Evolutionary conservation across 2,113 vertebrate species (phyloP).

Genomic region (Pseudois nayaur): DNA sequence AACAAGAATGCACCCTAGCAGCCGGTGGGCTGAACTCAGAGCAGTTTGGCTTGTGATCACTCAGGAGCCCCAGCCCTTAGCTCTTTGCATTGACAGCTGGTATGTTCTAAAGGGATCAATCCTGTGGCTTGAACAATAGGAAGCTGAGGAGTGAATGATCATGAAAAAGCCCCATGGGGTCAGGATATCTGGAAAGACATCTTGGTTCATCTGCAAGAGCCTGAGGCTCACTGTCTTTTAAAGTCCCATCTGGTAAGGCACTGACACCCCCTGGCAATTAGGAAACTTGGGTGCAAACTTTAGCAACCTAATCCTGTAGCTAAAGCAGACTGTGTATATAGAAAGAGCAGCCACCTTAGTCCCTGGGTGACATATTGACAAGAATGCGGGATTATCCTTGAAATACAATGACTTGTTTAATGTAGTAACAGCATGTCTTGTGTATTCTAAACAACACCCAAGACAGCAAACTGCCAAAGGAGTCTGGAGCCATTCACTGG

Average conservation of each 20-base stretch:
- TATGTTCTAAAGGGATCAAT: not conserved
- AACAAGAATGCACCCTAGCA: not conserved
- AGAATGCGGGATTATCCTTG: not conserved
- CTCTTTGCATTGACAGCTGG: not conserved
- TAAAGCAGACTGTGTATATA: not conserved
- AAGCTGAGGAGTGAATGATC: not conserved
- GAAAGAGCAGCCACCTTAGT: not conserved
- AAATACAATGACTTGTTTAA: not conserved
- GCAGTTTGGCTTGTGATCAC: not conserved
- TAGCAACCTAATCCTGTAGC: not conserved
- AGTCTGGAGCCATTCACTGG: not conserved
- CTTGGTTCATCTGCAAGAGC: not conserved
- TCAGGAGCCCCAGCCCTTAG: not conserved
- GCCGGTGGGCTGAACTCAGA: not conserved
- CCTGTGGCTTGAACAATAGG: not conserved
- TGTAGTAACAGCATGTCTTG: not conserved
- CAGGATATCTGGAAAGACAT: not conserved
- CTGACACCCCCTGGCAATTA: not conserved
- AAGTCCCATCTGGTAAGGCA: not conserved
- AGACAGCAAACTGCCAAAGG: not conserved
- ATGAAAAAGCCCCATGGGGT: not conserved
- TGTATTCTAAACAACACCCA: not conserved
- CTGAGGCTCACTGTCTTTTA: not conserved
- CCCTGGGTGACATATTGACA: not conserved
- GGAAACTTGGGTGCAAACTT: not conserved